phyloP scores from a whole-genome alignment of 2,797 vertebrate species.

The Trachurus trachurus region DNA sequence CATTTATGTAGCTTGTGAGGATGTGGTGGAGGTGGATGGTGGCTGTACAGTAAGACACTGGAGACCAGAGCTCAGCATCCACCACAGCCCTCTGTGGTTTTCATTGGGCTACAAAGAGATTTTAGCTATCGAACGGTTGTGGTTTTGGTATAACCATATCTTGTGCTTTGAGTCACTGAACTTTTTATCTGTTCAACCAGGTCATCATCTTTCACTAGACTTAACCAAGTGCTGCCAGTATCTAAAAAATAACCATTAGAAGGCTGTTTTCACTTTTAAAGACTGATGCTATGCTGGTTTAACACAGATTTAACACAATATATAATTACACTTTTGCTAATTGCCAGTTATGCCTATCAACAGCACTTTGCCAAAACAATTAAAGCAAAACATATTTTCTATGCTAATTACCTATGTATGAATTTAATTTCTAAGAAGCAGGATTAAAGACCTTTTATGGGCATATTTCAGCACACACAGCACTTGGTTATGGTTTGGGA shows the following conservation, averaged over 20 bases:
- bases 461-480: not conserved
- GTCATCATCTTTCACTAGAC: too few relatives aligned
- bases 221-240: not conserved
- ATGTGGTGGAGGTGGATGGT: not conserved
- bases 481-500: not conserved
- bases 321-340: not conserved
- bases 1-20: not conserved
- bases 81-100: not conserved
- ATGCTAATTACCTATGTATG: not conserved
- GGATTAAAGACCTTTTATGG: not conserved
- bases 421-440: not conserved
- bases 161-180: not conserved
- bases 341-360: too few relatives aligned
- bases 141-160: not conserved
- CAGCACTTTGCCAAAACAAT: not conserved
- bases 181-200: too few relatives aligned
- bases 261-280: not conserved
- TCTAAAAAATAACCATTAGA: not conserved
- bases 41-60: not conserved
- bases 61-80: not conserved
- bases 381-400: not conserved
- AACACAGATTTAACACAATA: not conserved
- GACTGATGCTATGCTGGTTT: not conserved
- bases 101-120: not conserved
- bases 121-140: not conserved